These are phyloP conservation scores for Hormaphis cornu DNA, from an alignment of 1,140 invertebrate genomes.

Conservation along the genomic window DNA sequence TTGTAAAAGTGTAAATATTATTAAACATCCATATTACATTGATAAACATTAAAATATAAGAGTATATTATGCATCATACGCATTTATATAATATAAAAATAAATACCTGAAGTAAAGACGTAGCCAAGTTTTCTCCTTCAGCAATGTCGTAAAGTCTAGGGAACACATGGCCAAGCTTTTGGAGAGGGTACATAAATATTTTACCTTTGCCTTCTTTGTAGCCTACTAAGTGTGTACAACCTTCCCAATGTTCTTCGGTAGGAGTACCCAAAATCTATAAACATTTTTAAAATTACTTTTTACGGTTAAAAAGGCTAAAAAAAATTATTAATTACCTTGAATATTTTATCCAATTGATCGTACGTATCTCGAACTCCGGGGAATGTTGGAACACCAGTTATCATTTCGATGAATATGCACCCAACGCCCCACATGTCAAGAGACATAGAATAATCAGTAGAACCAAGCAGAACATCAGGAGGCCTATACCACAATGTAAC, in stretches of 20 bases:
- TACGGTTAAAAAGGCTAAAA: neutral
- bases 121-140: slow-evolving; percentile 79
- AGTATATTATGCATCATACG: neutral
- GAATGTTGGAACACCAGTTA: slow-evolving; percentile 90
- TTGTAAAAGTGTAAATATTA: no score
- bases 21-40: no score
- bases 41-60: neutral
- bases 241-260: slow-evolving; percentile 80
- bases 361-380: slow-evolving; percentile 89
- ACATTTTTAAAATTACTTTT: neutral
- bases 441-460: slow-evolving; percentile 89
- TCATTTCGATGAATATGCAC: slow-evolving; percentile 96
- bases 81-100: neutral
- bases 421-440: slow-evolving; percentile 97
- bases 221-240: slow-evolving; percentile 73
- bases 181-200: slow-evolving; percentile 61
- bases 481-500: slow-evolving; percentile 90
- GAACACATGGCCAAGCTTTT: slow-evolving; percentile 75
- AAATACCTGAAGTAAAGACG: slow-evolving; percentile 59
- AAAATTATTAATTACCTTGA: slow-evolving; percentile 54
- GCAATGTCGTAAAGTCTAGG: slow-evolving; percentile 76
- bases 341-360: slow-evolving; percentile 95
- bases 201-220: slow-evolving; percentile 65
- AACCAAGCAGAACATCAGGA: slow-evolving; percentile 92
- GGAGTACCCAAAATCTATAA: slow-evolving; percentile 77